Evolutionary conservation across 35 echinoderm and acorn worm genomes (phyloP).

Genomic region (Hemicentrotus pulcherrimus): DNA sequence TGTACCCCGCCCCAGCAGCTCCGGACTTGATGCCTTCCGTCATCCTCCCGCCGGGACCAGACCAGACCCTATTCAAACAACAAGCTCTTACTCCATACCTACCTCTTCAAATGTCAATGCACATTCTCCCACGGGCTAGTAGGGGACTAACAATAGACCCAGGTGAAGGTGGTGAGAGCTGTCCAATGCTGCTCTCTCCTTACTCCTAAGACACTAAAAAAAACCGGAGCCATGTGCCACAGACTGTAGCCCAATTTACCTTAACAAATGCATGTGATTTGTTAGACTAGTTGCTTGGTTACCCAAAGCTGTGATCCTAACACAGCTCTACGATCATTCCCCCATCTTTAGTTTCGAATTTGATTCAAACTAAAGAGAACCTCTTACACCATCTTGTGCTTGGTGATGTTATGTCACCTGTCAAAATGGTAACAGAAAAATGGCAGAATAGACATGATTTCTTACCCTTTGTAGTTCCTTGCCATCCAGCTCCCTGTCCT

Average conservation of each 20-base stretch:
- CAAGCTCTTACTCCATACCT: neutral
- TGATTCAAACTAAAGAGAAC: too few relatives aligned
- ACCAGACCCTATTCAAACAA: neutral
- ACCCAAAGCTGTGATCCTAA: neutral
- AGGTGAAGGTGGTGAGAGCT: neutral
- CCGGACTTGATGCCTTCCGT: neutral
- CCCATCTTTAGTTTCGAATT: neutral
- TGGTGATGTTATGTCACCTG: neutral
- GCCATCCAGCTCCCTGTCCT: slow-evolving; percentile 89
- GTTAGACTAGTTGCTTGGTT: neutral
- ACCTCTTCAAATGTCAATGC: neutral
- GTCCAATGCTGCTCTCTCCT: neutral
- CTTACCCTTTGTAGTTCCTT: slow-evolving; percentile 92
- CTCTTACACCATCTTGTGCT: too few relatives aligned
- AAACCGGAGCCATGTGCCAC: neutral
- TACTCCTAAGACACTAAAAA: neutral
- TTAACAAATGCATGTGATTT: neutral
- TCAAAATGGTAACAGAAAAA: too few relatives aligned
- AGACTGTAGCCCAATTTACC: neutral
- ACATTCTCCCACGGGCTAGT: neutral
- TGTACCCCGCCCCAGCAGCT: neutral
- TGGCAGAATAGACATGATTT: neutral
- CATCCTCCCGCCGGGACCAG: neutral
- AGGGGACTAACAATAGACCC: neutral
- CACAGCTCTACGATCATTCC: neutral